Base-by-base conservation (phyloP, 1,140 invertebrate genomes). In the Periplaneta americana region DNA sequence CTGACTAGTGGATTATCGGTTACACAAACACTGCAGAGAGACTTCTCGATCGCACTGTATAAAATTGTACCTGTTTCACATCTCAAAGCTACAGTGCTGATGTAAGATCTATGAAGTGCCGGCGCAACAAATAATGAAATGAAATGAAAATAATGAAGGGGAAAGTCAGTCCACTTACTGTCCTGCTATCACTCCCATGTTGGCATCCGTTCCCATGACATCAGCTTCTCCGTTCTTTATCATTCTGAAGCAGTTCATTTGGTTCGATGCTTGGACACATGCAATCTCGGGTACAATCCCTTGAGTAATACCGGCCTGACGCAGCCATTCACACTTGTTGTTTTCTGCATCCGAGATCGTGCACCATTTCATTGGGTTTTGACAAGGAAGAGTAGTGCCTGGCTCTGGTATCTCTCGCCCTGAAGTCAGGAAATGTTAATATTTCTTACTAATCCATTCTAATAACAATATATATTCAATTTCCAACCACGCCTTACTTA, bases 121-220 rank as follows among this genome's bases (percentile, higher is more conserved):
- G n/a, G n/a, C n/a, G n/a, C n/a, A n/a, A n/a, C n/a, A n/a, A n/a
- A n/a, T n/a, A n/a, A n/a, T n/a, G n/a, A n/a, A n/a, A n/a, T n/a
- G n/a, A n/a, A n/a, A n/a, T n/a, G n/a, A n/a, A n/a, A n/a, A n/a
- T n/a, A n/a, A n/a, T n/a, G n/a, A n/a, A n/a, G n/a, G n/a, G n/a
- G n/a, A n/a, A n/a, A n/a, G n/a, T n/a, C n/a, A n/a, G n/a, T n/a
- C n/a, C 5, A 88, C 88, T 90, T 88, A 95, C 91, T 91, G 88
- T 85, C 93, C 91, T n/a, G 92, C 93, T 34, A 93, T 86, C 84
- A 92, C 94, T 75, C 93, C 93, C 83, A 93, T 93, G 84, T 94
- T 93, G 0, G 93, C 91, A 74, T 94, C 92, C 1, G 93, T 87
- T 2, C 90, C 90, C 22, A 94, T 91, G 79, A 96, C 88, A 85